Evolutionary conservation across 2,113 vertebrate species (phyloP).

Genomic region (Poeciliopsis turrubarensis): DNA sequence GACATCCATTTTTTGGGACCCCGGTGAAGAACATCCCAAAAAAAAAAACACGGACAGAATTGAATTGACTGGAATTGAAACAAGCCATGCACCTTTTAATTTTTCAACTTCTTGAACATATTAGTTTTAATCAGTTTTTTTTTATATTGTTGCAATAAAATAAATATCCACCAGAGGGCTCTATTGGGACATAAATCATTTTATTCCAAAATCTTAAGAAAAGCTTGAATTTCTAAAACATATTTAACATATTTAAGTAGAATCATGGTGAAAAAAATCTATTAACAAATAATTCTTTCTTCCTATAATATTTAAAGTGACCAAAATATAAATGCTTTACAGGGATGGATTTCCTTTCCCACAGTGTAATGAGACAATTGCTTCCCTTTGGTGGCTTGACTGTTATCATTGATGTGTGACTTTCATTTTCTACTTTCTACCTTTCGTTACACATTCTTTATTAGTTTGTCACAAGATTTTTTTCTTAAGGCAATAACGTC

Average conservation of each 20-base stretch:
- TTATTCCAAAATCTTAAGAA: neutral
- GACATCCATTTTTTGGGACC: too few relatives aligned
- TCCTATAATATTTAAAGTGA: too few relatives aligned
- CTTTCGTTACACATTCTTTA: neutral
- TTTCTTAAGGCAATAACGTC: neutral
- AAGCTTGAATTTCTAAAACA: neutral
- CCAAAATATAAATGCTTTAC: too few relatives aligned
- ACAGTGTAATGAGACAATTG: neutral
- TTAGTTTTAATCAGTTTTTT: neutral
- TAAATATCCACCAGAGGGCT: constrained; percentile 45
- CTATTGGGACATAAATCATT: neutral
- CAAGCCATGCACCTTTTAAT: too few relatives aligned
- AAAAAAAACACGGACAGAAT: too few relatives aligned
- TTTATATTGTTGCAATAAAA: constrained; percentile 1
- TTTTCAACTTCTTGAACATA: too few relatives aligned
- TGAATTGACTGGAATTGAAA: too few relatives aligned
- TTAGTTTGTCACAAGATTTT: neutral
- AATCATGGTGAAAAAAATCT: neutral
- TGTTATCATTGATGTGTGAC: neutral
- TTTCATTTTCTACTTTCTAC: constrained; percentile 8
- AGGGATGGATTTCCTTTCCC: neutral
- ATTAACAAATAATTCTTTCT: too few relatives aligned
- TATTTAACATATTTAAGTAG: neutral
- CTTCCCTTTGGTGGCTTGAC: neutral
- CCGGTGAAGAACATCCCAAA: too few relatives aligned